Evolutionary conservation across 2,888 invertebrate species (phyloP), one percentile per base, ranked within the genome.

Genomic region (Pterostichus madidus): DNA sequence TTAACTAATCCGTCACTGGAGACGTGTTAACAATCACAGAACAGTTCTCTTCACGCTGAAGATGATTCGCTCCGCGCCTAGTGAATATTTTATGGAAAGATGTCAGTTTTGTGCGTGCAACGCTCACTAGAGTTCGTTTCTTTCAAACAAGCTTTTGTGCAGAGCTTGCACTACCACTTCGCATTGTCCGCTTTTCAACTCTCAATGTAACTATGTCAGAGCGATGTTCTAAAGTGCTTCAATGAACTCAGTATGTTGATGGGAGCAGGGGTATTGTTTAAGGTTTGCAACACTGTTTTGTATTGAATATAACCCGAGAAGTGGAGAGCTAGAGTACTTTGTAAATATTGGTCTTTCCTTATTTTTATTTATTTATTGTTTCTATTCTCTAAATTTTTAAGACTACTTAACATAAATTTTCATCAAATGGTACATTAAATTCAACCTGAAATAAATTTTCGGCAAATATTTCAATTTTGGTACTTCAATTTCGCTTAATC

Each of bases 1-100:
- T 64, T 64, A 64, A 64, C 64, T 35, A 64, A 64, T 64, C 64
- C 64, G 64, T 64, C 64, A 64, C 31, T 3, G 11, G 11, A 11
- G 59, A 59, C 64, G 64, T 64, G 64, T 64, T 64, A 64, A 64
- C 64, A 64, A 64, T 32, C 31, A 32, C 35, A 32, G 13, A 35
- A 31, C 32, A 32, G n/a, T 32, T 31, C 64, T 64, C 35, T n/a
- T 32, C 64, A 64, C 32, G 31, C 13, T 64, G 49, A 49, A 24
- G 49, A 49, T 49, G 49, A 5, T 49, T 24, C 3, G 24, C 24
- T 49, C 13, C 49, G 11, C n/a, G 11, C 13, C 13, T 49, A 11
- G 35, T 64, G 35, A 64, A 64, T 64, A 64, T 64, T 64, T 64
- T 64, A 64, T 35, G 64, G 13, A 49, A 11, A 5, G 35, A 64